Evolutionary conservation across 2,113 vertebrate genomes (phyloP), one percentile per base, ranked within the genome.

Genomic region (Sebastes schlegelii): DNA sequence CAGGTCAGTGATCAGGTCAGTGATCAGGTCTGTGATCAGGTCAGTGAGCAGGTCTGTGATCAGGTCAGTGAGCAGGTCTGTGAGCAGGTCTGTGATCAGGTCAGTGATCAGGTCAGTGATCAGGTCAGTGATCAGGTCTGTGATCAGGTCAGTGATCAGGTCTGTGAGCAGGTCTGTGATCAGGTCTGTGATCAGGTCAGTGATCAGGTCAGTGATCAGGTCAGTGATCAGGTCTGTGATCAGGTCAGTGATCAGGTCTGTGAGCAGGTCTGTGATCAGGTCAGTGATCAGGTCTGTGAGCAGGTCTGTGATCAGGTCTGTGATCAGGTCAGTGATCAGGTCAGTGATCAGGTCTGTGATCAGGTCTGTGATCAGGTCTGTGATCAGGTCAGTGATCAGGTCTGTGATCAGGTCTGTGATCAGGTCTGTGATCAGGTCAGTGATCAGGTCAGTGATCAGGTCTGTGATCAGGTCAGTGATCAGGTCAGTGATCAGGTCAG

Each of bases 121-220:
- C 23, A 23, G 23, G 23, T 23, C 23, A 2, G 23, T 23, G 23
- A 23, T 23, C 23, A 23, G 23, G 23, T 23, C n/a, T n/a, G n/a
- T n/a, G n/a, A n/a, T n/a, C 74, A 91, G 92, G 91, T 91, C 92
- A 90, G 54, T 83, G 84, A 86, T 75, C 84, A 87, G 84, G 78
- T 85, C 86, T 76, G 48, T 49, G 23, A 23, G 2, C 23, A 23
- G 23, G 23, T 23, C 23, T 2, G 23, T 23, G 23, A 23, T 23
- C 23, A 23, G 23, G 23, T 23, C n/a, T n/a, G n/a, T n/a, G n/a
- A n/a, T n/a, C 74, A 91, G 92, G 91, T 91, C 92, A 90, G 54
- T 83, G 84, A 86, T 75, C 84, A 87, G 84, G 78, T 85, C 86
- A 74, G 48, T 49, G 23, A 23, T 23, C 23, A 23, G 23, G 23